Evolutionary conservation across 2,888 invertebrate genomes (phyloP).

Genomic region (Drosophila meridionalis): DNA sequence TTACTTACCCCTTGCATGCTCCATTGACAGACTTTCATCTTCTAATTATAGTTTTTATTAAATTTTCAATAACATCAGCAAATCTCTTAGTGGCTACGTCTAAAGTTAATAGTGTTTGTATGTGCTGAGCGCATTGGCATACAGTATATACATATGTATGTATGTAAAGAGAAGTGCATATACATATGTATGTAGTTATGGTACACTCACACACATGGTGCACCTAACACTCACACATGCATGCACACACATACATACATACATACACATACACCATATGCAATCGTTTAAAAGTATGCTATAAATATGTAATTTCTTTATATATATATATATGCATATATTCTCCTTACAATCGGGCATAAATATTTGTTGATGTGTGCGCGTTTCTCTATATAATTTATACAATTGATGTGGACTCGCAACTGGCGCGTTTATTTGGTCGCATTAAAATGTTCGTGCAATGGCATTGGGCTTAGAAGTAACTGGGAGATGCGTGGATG

Average conservation of each 20-base stretch:
- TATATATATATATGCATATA: conserved; percentile 33
- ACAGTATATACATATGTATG: conserved; percentile 5
- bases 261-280: conserved; percentile 22
- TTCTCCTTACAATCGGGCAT: conserved; percentile 40
- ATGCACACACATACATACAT: conserved; percentile 22
- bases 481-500: conserved; percentile 41
- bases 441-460: conserved; percentile 66
- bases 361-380: conserved; percentile 26
- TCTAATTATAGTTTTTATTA: conserved; percentile 62
- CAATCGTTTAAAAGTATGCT: conserved; percentile 70
- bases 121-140: conserved; percentile 46
- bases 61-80: conserved; percentile 79
- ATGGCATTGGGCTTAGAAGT: conserved; percentile 48
- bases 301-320: conserved; percentile 52
- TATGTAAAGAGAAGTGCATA: conserved; percentile 22
- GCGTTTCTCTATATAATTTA: conserved; percentile 30
- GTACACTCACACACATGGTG: conserved; percentile 34
- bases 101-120: conserved; percentile 75
- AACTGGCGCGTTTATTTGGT: conserved; percentile 63
- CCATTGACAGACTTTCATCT: neutral
- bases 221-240: conserved; percentile 30
- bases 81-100: conserved; percentile 69
- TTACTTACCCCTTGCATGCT: neutral
- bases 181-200: neutral
- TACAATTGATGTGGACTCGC: conserved; percentile 66